Evolutionary conservation across 2,888 invertebrate species (phyloP).

Genomic region (Meloe dianella): DNA sequence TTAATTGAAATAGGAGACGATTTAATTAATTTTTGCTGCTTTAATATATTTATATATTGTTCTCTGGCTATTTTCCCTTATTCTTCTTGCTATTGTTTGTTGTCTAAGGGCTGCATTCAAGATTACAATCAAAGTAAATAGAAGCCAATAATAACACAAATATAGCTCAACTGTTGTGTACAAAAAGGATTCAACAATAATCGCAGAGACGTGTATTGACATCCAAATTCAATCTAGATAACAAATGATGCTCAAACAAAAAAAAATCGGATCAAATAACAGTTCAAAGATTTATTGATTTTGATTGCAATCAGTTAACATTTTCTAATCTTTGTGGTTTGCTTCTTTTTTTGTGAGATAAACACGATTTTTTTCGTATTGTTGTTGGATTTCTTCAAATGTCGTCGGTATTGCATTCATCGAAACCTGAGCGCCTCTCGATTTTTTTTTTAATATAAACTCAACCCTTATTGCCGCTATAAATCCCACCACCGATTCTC

Average conservation of each 20-base stretch:
- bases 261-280: no score
- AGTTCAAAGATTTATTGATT: no score
- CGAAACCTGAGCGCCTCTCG: not conserved
- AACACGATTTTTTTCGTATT: no score
- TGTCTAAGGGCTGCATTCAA: not conserved
- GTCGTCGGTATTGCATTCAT: not conserved
- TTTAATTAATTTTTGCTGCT: not conserved
- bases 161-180: not conserved
- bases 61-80: not conserved
- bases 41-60: not conserved
- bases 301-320: no score
- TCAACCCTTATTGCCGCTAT: conserved; percentile 24
- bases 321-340: no score
- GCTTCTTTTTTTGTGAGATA: no score
- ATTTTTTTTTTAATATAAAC: conserved; percentile 27
- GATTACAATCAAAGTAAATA: not conserved
- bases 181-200: not conserved
- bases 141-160: conserved; percentile 4
- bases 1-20: not conserved
- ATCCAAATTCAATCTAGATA: not conserved
- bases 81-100: not conserved
- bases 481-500: conserved; percentile 26
- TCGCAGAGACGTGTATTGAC: not conserved
- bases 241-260: not conserved
- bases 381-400: not conserved